Evolutionary conservation across 2,888 invertebrate genomes (phyloP), one percentile per base, ranked within the genome.

Genomic region (Nesidiocoris tenuis): DNA sequence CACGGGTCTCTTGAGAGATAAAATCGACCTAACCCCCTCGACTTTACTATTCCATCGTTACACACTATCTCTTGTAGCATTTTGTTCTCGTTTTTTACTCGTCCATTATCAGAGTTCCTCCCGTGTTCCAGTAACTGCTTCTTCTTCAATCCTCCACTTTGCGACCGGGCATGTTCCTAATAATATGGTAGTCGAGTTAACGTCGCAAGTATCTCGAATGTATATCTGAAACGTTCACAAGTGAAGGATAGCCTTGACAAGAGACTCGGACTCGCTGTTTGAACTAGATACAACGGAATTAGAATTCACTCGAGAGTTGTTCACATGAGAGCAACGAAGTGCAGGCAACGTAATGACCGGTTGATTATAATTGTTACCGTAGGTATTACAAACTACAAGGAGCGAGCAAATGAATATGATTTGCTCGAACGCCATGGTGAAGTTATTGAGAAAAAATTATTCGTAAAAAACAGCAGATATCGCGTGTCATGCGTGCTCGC

Each of bases 1-100:
- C 65, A 65, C 65, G 65, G 65, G 65, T 65, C 65, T 39, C 65
- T 65, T 39, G 65, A 65, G 65, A 65, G 65, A 65, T 65, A 65
- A 65, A 65, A 65, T 65, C 65, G 25, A 39, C 39, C 39, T 39
- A 39, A 39, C 39, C 39, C 39, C 39, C 39, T 12, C 12, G 5
- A 12, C 3, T 12, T 39, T 39, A 39, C 39, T 39, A 39, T 39
- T 39, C 39, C 39, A 39, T 39, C 39, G 39, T 39, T 39, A 39
- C 39, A 39, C 39, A 39, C 39, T 39, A 39, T 39, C 39, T 39
- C 39, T 39, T 39, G 39, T 39, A 39, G 12, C 39, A 39, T 39
- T 39, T 39, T 39, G 39, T 39, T 39, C 39, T 39, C 39, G 39
- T 39, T 39, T 39, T 39, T 39, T 39, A 7, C 39, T 7, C 3